Evolutionary conservation across 2,797 vertebrate species (phyloP), one percentile per base, ranked within the genome.

Genomic region (Okamejei kenojei): DNA sequence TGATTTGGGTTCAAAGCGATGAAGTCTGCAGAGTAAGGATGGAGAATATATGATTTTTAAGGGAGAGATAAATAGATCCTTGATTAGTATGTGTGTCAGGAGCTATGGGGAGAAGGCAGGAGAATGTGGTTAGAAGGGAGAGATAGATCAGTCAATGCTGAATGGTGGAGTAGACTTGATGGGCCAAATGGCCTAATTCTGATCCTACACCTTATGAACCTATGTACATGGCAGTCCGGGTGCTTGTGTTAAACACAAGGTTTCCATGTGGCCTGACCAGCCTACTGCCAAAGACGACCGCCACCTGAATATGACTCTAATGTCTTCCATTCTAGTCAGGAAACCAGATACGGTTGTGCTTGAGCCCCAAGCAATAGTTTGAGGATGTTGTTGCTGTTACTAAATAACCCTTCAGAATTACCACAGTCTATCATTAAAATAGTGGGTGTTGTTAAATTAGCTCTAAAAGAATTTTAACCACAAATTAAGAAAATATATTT

Each of bases 401-500:
- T 63, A 32, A 88, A 88, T 65, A 32, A 88, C 32, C 84, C 8
- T 88, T 88, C n/a, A 15, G 19, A n/a, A 17, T 88, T 88, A 32
- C 84, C 19, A 38, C 84, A 88, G 13, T 65, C 78, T 38, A 58
- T 88, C 84, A 63, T 88, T 88, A 65, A 88, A 88, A 88, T 65
- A 15, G 58, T 65, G 58, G 84, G n/a, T 65, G 84, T n/a, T 65
- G 84, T 32, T 63, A 65, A 88, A 65, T 88, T n/a, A 65, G 13
- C 21, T 29, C 32, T 63, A 65, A 88, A 65, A 32, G 84, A 65
- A 88, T 65, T 15, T 88, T 32, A 19, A 88, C 84, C 84, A 88
- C 61, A 65, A 88, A 88, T 88, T n/a, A 65, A 32, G 84, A 88
- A 86, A 23, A 88, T 38, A 88, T 65, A 88, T 88, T 65, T 88